These are phyloP conservation scores for Galemys pyrenaicus DNA, from an alignment of 2,113 vertebrate species.

Conservation along the genomic window DNA sequence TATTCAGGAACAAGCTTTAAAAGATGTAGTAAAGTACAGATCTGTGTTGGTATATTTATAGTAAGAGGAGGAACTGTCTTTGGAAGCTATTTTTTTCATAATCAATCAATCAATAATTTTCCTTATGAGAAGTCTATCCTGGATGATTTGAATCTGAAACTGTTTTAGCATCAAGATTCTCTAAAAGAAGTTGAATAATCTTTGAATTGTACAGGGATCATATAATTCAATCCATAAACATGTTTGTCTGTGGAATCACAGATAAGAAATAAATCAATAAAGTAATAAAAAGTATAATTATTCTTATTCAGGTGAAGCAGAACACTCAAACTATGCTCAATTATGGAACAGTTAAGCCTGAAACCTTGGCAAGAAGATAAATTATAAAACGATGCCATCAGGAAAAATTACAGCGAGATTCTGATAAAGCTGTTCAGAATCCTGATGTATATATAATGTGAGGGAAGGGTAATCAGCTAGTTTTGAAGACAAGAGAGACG, in stretches of 20 bases:
- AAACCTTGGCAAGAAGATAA: constrained; percentile 24
- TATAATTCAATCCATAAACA: background rate
- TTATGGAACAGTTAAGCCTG: background rate
- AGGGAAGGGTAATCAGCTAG: background rate
- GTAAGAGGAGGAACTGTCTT: no score
- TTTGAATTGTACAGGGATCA: background rate
- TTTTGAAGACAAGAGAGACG: background rate
- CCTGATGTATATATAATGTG: background rate
- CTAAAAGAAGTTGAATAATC: background rate
- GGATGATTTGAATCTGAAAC: background rate
- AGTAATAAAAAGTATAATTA: constrained; percentile 1
- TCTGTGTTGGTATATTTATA: background rate
- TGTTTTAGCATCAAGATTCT: background rate
- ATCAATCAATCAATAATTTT: background rate
- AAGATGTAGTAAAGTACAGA: background rate
- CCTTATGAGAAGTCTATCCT: background rate
- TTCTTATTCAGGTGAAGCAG: background rate
- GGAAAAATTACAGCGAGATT: background rate
- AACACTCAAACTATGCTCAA: background rate
- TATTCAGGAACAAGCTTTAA: background rate
- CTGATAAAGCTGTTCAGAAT: constrained; percentile 27
- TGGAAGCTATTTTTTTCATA: no score
- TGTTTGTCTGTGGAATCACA: constrained; percentile 1
- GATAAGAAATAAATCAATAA: background rate
- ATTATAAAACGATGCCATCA: background rate